Percentiles rank a stretch among this genome's conserved stretches.
These are phyloP conservation scores for Marronus borbonicus DNA, from an alignment of 2,888 invertebrate species.

Conservation along the genomic window DNA sequence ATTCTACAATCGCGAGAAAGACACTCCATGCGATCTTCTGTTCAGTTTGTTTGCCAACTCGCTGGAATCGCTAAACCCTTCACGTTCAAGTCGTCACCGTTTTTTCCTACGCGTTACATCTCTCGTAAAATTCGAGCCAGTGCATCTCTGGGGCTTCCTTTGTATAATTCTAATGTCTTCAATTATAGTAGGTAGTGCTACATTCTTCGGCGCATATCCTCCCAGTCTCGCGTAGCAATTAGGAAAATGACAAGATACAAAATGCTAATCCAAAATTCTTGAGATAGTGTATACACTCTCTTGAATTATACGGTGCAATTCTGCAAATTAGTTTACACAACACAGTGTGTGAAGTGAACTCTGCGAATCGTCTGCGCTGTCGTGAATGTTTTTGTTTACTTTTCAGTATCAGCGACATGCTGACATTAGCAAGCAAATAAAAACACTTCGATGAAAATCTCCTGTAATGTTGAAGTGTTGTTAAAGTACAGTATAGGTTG, in stretches of 20 bases:
- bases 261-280: slow-evolving; percentile 1
- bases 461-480: too few species aligned
- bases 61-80: neutral
- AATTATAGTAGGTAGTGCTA: slow-evolving; percentile 10
- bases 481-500: too few species aligned
- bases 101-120: neutral
- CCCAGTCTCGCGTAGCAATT: neutral
- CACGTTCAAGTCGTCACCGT: slow-evolving; percentile 9
- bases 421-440: too few species aligned
- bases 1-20: neutral
- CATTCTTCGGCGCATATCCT: slow-evolving; percentile 14
- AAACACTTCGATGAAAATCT: too few species aligned
- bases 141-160: slow-evolving; percentile 19
- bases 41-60: slow-evolving; percentile 15
- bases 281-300: neutral
- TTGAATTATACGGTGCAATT: neutral
- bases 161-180: slow-evolving; percentile 23
- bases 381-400: too few species aligned
- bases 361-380: too few species aligned
- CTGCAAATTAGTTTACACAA: neutral
- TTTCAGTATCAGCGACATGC: too few species aligned
- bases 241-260: neutral
- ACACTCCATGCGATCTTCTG: neutral
- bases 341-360: neutral
- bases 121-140: neutral